Base-by-base conservation (phyloP, 2,797 vertebrate species). In the Peromyscus aztecus region DNA sequence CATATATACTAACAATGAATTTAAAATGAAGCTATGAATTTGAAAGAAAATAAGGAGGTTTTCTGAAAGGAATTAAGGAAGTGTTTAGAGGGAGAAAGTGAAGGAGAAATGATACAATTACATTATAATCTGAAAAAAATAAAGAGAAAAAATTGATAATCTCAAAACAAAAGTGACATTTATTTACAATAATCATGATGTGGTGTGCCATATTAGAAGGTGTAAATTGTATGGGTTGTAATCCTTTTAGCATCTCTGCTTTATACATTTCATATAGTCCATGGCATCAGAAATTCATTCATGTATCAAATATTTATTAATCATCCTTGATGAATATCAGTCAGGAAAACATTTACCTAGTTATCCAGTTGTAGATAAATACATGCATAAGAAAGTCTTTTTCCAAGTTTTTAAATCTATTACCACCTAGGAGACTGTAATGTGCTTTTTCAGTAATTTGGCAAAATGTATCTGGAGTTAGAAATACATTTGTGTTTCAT, bases 271-370 rank as follows among this genome's bases (percentile, higher is more conserved):
- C 1, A 80, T 37, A 49, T 76, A 21, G 0, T 71, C 11, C 52
- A 24, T 37, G 6, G 1, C 5, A 77, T 21, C 2, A 71, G 6
- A 17, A 31, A 77, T 49, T 96, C 4, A 69, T 75, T 80, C 29
- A 84, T 37, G 40, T 11, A 31, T 82, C 37, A 80, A 73, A 46
- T 86, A 85, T 75, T 89, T 92, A 76, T 59, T 84, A 82, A 91
- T 12, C 3, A 80, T 0, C 4, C 17, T 86, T 0, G 57, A 29
- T 43, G 86, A 65, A 71, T 4, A 80, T 14, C 4, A 84, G 12
- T 7, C 6, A 81, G 24, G 37, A 4, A 87, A 85, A 89, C 1
- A 69, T 59, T 67, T 90, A 55, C 73, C 61, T 43, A 59, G 17
- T 6, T 77, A 46, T 14, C 0, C n/a, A 80, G 3, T 4, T 55